Conservation (phyloP, 2,113 vertebrate species). For the Heterocephalus glaber region DNA sequence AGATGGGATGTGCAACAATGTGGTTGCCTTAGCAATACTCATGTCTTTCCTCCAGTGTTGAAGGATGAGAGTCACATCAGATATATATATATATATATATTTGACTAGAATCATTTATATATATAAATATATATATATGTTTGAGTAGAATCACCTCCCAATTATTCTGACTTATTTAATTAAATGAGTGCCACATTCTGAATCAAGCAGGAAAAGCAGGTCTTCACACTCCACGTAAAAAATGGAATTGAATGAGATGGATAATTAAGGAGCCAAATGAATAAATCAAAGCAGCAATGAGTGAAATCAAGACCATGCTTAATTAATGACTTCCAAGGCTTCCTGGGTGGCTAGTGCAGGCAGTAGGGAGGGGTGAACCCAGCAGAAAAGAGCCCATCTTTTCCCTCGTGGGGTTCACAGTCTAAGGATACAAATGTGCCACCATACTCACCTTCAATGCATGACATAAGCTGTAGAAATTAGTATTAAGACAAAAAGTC, state of each 20-base stretch:
- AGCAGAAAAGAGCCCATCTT: neutral
- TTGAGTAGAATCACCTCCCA: neutral
- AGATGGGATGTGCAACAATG: neutral
- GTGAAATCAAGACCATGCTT: neutral
- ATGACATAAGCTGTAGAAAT: neutral
- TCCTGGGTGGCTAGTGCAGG: neutral
- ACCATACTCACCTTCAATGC: neutral
- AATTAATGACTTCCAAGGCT: constrained; percentile 1
- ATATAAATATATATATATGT: neutral
- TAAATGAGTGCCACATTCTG: constrained; percentile 43
- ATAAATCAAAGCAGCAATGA: constrained; percentile 27
- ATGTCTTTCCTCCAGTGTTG: neutral
- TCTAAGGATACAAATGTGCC: neutral
- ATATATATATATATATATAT: neutral
- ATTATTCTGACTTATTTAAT: constrained; percentile 34
- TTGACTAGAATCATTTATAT: neutral
- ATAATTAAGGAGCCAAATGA: constrained; percentile 18
- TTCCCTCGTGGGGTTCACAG: neutral
- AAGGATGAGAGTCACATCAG: neutral
- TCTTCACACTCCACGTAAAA: neutral
- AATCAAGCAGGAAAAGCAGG: neutral
- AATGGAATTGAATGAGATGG: neutral
- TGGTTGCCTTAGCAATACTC: neutral
- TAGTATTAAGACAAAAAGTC: neutral
- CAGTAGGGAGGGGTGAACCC: neutral